phyloP scores from a whole-genome alignment of 2,888 invertebrate species.

The Leptura quadrifasciata region DNA sequence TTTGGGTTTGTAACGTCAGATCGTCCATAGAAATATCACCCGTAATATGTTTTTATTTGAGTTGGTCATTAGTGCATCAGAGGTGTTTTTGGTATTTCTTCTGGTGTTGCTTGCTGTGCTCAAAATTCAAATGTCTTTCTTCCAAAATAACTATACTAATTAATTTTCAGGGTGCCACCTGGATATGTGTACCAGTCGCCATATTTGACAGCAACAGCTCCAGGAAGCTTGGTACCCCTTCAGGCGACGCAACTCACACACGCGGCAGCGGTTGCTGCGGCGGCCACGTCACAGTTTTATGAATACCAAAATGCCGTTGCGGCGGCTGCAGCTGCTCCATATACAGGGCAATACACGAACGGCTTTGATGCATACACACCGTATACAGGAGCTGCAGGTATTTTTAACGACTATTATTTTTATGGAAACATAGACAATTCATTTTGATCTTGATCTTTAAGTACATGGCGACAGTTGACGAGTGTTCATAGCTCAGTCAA shows the following conservation, averaged over 20 bases:
- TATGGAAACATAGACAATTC: too few species aligned
- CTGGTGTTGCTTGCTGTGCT: slow-evolving; percentile 73
- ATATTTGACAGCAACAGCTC: slow-evolving; percentile 79
- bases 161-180: slow-evolving; percentile 80
- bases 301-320: slow-evolving; percentile 83
- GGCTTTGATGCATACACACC: slow-evolving; percentile 83
- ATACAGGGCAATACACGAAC: slow-evolving; percentile 84
- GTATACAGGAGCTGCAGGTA: slow-evolving; percentile 81
- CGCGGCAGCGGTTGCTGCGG: slow-evolving; percentile 86
- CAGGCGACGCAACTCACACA: slow-evolving; percentile 83
- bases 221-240: slow-evolving; percentile 81
- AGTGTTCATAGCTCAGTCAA: too few species aligned
- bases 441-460: too few species aligned
- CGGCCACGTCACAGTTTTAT: slow-evolving; percentile 88
- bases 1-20: slow-evolving; percentile 21
- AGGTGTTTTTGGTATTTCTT: slow-evolving; percentile 68
- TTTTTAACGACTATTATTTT: slow-evolving; percentile 10
- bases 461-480: too few species aligned
- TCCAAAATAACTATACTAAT: slow-evolving; percentile 33
- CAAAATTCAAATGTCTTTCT: neutral
- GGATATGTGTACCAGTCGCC: slow-evolving; percentile 88
- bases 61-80: slow-evolving; percentile 60
- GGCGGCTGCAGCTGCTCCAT: slow-evolving; percentile 79
- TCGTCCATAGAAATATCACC: slow-evolving; percentile 14
- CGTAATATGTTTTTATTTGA: slow-evolving; percentile 51